These are phyloP conservation scores for Diplazon laetatorius DNA, from an alignment of 2,888 invertebrate genomes.

Conservation along the genomic window DNA sequence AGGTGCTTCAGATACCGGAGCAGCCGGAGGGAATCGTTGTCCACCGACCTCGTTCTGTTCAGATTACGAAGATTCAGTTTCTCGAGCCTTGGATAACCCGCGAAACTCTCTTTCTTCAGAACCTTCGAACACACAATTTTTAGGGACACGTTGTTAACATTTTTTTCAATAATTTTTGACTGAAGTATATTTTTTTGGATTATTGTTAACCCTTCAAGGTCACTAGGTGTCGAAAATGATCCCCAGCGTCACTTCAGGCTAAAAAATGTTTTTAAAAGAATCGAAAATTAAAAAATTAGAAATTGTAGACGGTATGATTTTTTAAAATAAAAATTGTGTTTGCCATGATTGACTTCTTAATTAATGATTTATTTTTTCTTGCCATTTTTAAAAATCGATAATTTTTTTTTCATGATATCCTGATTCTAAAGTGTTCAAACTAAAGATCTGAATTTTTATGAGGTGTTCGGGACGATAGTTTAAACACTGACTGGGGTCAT, in stretches of 20 bases:
- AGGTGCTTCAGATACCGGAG: slow-evolving; percentile 88
- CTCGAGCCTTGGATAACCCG: slow-evolving; percentile 88
- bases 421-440: no score
- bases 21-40: slow-evolving; percentile 88
- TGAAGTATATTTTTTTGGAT: neutral
- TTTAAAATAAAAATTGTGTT: no score
- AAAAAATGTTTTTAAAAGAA: neutral
- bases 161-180: neutral
- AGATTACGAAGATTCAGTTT: slow-evolving; percentile 90
- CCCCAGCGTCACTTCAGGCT: no score
- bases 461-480: no score
- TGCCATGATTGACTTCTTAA: no score
- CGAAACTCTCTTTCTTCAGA: slow-evolving; percentile 88
- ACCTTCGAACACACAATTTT: slow-evolving; percentile 82
- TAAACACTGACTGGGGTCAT: no score
- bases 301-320: no score
- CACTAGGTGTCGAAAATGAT: neutral
- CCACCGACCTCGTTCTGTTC: slow-evolving; percentile 88
- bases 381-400: no score
- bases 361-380: no score
- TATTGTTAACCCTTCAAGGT: no score
- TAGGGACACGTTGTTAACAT: neutral
- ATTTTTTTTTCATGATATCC: no score
- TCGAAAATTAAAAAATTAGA: neutral
- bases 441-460: no score